These are phyloP conservation scores for Apus apus DNA, from an alignment of 2,113 vertebrate genomes.

Conservation along the genomic window DNA sequence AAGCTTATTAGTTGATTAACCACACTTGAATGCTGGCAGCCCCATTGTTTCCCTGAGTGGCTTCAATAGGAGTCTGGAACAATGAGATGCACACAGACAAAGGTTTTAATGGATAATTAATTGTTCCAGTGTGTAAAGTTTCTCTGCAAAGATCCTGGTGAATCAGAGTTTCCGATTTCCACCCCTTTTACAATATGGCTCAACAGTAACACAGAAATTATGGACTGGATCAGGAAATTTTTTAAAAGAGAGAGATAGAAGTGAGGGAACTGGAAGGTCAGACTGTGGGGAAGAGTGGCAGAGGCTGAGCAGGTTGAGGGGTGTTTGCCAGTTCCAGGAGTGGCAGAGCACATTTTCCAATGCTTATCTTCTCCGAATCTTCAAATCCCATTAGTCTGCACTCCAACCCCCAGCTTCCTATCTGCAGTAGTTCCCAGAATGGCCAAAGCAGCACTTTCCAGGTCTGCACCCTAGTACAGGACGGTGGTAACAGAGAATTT, in stretches of 20 bases:
- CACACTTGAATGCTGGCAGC: constrained; percentile 1
- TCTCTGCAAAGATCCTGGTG: constrained; percentile 46
- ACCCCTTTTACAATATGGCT: not conserved
- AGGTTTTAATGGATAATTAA: constrained; percentile 71
- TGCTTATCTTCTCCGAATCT: not conserved
- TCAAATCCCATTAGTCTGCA: not conserved
- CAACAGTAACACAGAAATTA: constrained; percentile 25
- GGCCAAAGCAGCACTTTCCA: accelerated
- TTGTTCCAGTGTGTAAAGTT: constrained; percentile 65
- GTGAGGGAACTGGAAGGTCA: accelerated
- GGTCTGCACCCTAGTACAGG: not conserved
- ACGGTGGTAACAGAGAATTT: not conserved
- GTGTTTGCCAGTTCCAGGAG: not conserved
- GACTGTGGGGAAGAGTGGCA: accelerated
- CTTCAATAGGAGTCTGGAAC: constrained; percentile 51
- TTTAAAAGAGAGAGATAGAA: not conserved
- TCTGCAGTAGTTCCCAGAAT: not conserved
- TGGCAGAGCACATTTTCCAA: not conserved
- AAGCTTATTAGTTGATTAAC: constrained; percentile 51
- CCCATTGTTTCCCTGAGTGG: not conserved
- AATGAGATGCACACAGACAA: constrained; percentile 64
- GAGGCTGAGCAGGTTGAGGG: not conserved
- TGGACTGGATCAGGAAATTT: not conserved
- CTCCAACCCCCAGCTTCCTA: not conserved
- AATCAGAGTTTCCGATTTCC: constrained; percentile 69